phyloP scores from a whole-genome alignment of 37 sponge, comb jelly and placozoan species.

The Bolinopsis microptera region DNA sequence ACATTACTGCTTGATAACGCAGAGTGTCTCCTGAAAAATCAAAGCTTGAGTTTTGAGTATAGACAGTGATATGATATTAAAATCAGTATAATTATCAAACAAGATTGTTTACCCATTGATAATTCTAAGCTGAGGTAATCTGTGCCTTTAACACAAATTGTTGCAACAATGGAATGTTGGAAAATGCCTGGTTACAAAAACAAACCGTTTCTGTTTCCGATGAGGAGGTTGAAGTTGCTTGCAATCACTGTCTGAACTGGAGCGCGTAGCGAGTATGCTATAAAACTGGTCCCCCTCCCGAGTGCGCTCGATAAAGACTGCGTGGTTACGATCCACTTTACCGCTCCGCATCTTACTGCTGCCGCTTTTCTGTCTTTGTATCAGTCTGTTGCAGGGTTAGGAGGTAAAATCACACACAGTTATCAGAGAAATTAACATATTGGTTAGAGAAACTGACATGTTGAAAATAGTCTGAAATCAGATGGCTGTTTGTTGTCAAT shows the following conservation, averaged over 20 bases:
- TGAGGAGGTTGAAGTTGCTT: not conserved
- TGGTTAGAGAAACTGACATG: too few species aligned
- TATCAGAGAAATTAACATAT: too few species aligned
- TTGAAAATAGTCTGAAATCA: too few species aligned
- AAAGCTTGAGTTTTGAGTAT: not conserved
- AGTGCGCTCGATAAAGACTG: slow-evolving; percentile 53
- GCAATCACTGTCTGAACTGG: slow-evolving; percentile 19
- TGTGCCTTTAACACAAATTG: too few species aligned
- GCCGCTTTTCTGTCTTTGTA: slow-evolving; percentile 1
- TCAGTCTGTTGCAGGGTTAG: too few species aligned
- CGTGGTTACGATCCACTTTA: slow-evolving; percentile 61
- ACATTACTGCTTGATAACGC: not conserved
- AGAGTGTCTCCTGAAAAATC: not conserved
- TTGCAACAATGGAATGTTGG: too few species aligned
- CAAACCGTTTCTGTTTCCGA: slow-evolving; percentile 64
- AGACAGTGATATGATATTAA: not conserved
- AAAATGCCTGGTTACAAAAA: too few species aligned
- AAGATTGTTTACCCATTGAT: too few species aligned
- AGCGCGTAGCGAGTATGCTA: slow-evolving; percentile 47
- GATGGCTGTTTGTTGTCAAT: too few species aligned
- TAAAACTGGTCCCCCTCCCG: slow-evolving; percentile 60
- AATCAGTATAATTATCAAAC: too few species aligned
- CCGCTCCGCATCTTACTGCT: slow-evolving; percentile 37
- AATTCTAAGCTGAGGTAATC: too few species aligned
- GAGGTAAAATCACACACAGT: too few species aligned